Evolutionary conservation across 2,797 vertebrate genomes (phyloP).

Genomic region (Hippopotamyrus pictus): DNA sequence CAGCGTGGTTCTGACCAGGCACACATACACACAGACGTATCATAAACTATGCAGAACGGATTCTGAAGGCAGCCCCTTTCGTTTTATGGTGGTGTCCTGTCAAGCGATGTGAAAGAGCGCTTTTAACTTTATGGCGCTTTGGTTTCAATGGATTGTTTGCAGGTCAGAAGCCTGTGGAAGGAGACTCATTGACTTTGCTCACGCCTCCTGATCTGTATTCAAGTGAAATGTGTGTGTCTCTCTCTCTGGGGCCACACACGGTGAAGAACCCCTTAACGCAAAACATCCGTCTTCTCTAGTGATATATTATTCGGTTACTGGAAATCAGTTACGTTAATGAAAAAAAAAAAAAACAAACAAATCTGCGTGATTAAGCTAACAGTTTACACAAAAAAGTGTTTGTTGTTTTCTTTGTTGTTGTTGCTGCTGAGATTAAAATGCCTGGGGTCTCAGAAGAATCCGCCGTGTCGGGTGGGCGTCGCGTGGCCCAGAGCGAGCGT

Average conservation of each 20-base stretch:
- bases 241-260: not conserved
- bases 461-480: slow-evolving; percentile 31
- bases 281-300: not conserved
- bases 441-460: slow-evolving; percentile 34
- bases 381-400: not conserved
- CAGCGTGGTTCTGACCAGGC: not conserved
- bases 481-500: slow-evolving; percentile 23
- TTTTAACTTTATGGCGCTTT: not conserved
- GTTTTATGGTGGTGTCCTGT: not conserved
- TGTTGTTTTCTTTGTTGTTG: not conserved
- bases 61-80: not conserved
- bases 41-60: not conserved
- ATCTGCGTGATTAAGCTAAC: not conserved
- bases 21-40: not conserved
- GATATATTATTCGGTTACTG: not conserved
- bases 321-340: not conserved
- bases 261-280: not conserved
- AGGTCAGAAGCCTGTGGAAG: not conserved
- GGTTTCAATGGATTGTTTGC: not conserved
- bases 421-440: not conserved
- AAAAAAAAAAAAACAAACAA: not conserved
- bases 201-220: not conserved
- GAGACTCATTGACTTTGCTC: not conserved
- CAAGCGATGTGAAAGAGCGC: not conserved
- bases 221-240: not conserved